Percentiles rank a stretch among this genome's conserved stretches.
phyloP scores from a whole-genome alignment of 1,140 invertebrate species.

The Papilio dardanus region DNA sequence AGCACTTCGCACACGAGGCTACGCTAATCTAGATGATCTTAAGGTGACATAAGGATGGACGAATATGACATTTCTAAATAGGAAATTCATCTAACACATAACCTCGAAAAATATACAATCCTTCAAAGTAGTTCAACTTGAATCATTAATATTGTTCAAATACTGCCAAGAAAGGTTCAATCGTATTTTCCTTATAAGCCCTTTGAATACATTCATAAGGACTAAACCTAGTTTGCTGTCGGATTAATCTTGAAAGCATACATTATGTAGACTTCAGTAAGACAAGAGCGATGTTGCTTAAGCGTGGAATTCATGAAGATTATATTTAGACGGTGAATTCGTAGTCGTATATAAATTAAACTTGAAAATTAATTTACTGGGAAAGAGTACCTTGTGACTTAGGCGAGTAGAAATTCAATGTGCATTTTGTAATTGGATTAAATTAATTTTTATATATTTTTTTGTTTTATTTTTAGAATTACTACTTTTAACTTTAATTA shows the following conservation, averaged over 20 bases:
- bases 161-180: too few relatives aligned
- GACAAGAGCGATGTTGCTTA: not conserved
- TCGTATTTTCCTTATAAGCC: slow-evolving; percentile 8
- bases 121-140: too few relatives aligned
- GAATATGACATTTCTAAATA: too few relatives aligned
- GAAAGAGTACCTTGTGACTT: not conserved
- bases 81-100: too few relatives aligned
- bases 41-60: too few relatives aligned
- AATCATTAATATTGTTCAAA: too few relatives aligned
- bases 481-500: too few relatives aligned
- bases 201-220: slow-evolving; percentile 20
- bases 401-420: not conserved
- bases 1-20: too few relatives aligned
- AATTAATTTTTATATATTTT: not conserved
- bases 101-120: too few relatives aligned
- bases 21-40: too few relatives aligned
- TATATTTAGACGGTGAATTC: slow-evolving; percentile 18
- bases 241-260: slow-evolving; percentile 33
- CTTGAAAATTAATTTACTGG: slow-evolving; percentile 12
- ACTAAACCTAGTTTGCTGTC: slow-evolving; percentile 29
- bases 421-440: not conserved
- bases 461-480: not conserved
- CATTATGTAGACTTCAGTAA: slow-evolving; percentile 24
- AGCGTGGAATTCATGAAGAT: slow-evolving; percentile 15
- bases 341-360: slow-evolving; percentile 8